phyloP scores from a whole-genome alignment of 2,888 invertebrate species.

The Parnassius glacialis region DNA sequence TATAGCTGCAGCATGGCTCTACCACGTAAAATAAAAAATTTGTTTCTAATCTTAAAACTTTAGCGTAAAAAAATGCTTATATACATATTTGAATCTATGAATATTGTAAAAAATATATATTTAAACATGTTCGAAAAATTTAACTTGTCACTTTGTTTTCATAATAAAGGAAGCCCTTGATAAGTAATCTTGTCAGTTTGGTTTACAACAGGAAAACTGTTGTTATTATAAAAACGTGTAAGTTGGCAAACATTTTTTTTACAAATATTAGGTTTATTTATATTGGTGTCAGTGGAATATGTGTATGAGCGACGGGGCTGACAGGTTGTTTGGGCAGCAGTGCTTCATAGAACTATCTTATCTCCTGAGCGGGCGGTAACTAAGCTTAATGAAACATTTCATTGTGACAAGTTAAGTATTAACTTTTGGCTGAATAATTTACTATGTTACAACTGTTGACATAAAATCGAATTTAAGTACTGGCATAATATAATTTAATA shows the following conservation, averaged over 20 bases:
- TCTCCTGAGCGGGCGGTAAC: slow-evolving; percentile 40
- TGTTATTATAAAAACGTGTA: slow-evolving; percentile 24
- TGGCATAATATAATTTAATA: too few species aligned
- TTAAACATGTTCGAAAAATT: too few species aligned
- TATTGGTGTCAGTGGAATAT: slow-evolving; percentile 35
- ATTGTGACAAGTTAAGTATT: slow-evolving; percentile 42
- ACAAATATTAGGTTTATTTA: slow-evolving; percentile 29
- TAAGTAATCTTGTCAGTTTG: slow-evolving; percentile 20
- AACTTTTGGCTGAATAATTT: slow-evolving; percentile 32
- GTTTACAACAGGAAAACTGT: slow-evolving; percentile 20
- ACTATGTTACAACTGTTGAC: too few species aligned
- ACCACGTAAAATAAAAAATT: too few species aligned
- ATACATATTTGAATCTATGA: too few species aligned
- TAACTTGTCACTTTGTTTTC: too few species aligned
- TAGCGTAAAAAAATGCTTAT: too few species aligned
- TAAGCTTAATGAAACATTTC: slow-evolving; percentile 41
- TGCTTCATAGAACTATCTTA: slow-evolving; percentile 40
- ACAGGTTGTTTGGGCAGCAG: slow-evolving; percentile 33
- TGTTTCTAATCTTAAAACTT: too few species aligned
- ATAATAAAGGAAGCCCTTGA: too few species aligned
- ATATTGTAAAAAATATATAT: too few species aligned
- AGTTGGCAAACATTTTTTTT: slow-evolving; percentile 30
- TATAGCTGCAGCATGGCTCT: too few species aligned
- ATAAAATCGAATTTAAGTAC: not conserved
- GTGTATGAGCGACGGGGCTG: slow-evolving; percentile 36